phyloP scores from a whole-genome alignment of 1,140 invertebrate genomes.

The Choristoneura fumiferana region DNA sequence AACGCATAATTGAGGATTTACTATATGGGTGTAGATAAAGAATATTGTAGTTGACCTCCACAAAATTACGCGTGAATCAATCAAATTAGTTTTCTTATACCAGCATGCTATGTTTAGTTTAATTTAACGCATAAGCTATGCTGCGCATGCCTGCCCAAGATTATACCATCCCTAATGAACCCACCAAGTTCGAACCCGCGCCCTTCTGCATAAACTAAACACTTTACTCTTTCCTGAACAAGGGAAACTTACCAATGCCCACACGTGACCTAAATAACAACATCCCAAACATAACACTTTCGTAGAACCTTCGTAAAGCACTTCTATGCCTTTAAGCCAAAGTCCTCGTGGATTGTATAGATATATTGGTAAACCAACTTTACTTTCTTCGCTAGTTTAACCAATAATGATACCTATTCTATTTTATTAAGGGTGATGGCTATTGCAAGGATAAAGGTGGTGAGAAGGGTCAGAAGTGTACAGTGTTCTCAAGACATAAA shows the following conservation, averaged over 20 bases:
- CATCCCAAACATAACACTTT: background rate
- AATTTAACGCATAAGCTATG: background rate
- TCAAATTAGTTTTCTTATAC: no score
- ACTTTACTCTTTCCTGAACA: constrained; percentile 6
- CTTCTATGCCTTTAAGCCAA: no score
- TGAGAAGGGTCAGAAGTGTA: constrained; percentile 6
- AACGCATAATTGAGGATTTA: no score
- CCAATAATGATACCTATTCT: background rate
- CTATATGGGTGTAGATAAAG: no score
- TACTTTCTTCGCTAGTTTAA: background rate
- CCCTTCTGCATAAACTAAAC: constrained; percentile 12
- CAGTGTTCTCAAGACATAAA: constrained; percentile 11
- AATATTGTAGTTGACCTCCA: no score
- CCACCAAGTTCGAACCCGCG: constrained; percentile 7
- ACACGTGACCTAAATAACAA: constrained; percentile 12
- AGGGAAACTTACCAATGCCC: constrained; percentile 2
- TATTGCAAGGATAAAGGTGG: background rate
- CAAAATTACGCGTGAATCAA: no score
- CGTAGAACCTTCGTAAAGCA: no score
- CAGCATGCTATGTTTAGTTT: background rate
- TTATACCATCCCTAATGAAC: constrained; percentile 10
- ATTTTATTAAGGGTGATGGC: background rate
- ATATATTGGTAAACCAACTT: background rate
- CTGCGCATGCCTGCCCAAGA: constrained; percentile 1
- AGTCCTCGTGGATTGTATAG: no score